Conservation (phyloP, 2,888 invertebrate species). For the Atrina japonica region DNA sequence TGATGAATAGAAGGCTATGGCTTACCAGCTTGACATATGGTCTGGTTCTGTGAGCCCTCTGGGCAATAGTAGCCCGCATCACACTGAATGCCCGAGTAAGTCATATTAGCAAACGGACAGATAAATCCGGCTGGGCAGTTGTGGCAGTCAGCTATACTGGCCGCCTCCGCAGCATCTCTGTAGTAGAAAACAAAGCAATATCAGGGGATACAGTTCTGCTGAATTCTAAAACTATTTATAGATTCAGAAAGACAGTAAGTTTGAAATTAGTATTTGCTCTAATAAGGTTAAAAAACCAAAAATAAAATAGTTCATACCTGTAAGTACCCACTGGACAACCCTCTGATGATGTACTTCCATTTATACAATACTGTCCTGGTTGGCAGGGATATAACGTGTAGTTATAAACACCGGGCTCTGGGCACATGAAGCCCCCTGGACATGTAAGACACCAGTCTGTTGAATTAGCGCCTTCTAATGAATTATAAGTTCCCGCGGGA, state of each 20-base stretch:
- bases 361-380: slow-evolving; percentile 75
- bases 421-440: slow-evolving; percentile 75
- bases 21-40: slow-evolving; percentile 75
- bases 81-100: slow-evolving; percentile 73
- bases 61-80: slow-evolving; percentile 75
- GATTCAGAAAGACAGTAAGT: too few relatives aligned
- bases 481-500: slow-evolving; percentile 70
- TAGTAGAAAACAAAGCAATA: slow-evolving; percentile 8
- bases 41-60: slow-evolving; percentile 68
- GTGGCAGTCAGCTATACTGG: slow-evolving; percentile 67
- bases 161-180: slow-evolving; percentile 67
- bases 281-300: too few relatives aligned
- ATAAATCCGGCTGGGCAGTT: slow-evolving; percentile 76
- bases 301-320: slow-evolving; percentile 65
- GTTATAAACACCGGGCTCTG: slow-evolving; percentile 66
- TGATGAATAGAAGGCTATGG: too few relatives aligned
- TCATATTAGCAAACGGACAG: slow-evolving; percentile 75
- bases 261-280: too few relatives aligned
- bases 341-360: slow-evolving; percentile 66
- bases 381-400: slow-evolving; percentile 73
- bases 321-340: slow-evolving; percentile 77
- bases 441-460: slow-evolving; percentile 72
- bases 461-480: slow-evolving; percentile 63
- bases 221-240: too few relatives aligned
- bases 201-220: too few relatives aligned